Evolutionary conservation across 2,888 invertebrate species (phyloP), one percentile per base, ranked within the genome.

Genomic region (Euproctis similis): DNA sequence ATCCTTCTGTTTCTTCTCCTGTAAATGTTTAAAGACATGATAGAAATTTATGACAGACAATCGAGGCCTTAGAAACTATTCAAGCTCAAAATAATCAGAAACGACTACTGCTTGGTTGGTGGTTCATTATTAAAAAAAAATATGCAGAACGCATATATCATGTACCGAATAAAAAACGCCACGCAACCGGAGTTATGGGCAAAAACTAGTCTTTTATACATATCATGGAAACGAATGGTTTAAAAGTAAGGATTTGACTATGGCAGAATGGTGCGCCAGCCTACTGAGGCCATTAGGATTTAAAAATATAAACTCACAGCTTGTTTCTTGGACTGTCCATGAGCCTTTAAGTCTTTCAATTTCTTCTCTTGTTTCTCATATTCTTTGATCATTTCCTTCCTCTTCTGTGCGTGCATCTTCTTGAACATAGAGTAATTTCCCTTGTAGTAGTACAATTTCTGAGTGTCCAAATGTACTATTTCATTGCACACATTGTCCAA

Each of bases 401-500:
- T 87, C 75, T 99, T 98, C 68, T 99, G 98, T 0, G 92, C 91
- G 69, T 92, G 93, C 98, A 99, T 99, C 77, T 98, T 98, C 81
- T 98, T 98, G 72, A 99, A 99, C 91, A 95, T 95, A 3, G 94
- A 94, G 67, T 97, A 97, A 74, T 98, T 98, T 39, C 99, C 99
- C 77, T 96, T 95, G 73, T 99, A 99, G 69, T 99, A 98, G 65
- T 90, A 92, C 28, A 99, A 78, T 68, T 98, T 98, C 58, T 95
- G 94, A 50, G 91, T 92, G 69, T 99, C 98, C 48, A 99, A 85
- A 67, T 99, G 99, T 39, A 99, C 94, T 44, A 99, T 94, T 84
- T 99, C 99, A 32, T 98, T 98, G 74, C 99, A 99, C 2, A 99
- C 98, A 63, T 98, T 99, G 72, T 99, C 98, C 55, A 99, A 90